Percentiles rank a stretch among this genome's conserved stretches.
These are phyloP conservation scores for Poeciliopsis occidentalis DNA, from an alignment of 2,113 vertebrate species.

Conservation along the genomic window DNA sequence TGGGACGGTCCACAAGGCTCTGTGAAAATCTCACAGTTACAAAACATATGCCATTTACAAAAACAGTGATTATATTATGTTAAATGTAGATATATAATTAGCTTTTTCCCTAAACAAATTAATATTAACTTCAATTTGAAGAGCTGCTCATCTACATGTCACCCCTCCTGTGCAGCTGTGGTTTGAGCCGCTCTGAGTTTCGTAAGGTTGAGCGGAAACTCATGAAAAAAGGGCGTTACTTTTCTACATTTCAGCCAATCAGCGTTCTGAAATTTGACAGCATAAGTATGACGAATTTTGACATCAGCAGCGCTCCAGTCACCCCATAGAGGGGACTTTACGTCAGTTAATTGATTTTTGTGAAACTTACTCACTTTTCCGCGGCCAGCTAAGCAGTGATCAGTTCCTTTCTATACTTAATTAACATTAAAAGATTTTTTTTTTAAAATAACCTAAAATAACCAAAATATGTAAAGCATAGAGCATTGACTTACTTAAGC, in stretches of 20 bases:
- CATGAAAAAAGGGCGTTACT: neutral
- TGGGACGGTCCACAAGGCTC: neutral
- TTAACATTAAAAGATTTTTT: neutral
- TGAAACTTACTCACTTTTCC: no score
- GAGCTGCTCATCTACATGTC: no score
- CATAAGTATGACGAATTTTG: neutral
- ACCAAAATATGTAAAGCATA: neutral
- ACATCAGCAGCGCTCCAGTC: neutral
- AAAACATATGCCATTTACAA: neutral
- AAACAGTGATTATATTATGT: neutral
- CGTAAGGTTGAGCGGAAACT: neutral
- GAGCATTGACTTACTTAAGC: neutral
- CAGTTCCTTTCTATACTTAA: neutral
- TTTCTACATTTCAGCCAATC: slow-evolving; percentile 23
- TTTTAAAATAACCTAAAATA: no score
- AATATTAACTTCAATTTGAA: neutral
- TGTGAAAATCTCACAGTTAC: neutral
- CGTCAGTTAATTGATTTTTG: neutral
- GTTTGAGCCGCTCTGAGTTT: neutral
- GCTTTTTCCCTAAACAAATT: neutral
- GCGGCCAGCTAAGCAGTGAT: neutral
- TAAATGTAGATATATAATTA: neutral
- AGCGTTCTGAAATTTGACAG: neutral
- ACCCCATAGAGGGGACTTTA: neutral
- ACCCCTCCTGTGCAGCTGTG: neutral